Evolutionary conservation across 2,888 invertebrate genomes (phyloP), one percentile per base, ranked within the genome.

Genomic region (Ligdia adustata): DNA sequence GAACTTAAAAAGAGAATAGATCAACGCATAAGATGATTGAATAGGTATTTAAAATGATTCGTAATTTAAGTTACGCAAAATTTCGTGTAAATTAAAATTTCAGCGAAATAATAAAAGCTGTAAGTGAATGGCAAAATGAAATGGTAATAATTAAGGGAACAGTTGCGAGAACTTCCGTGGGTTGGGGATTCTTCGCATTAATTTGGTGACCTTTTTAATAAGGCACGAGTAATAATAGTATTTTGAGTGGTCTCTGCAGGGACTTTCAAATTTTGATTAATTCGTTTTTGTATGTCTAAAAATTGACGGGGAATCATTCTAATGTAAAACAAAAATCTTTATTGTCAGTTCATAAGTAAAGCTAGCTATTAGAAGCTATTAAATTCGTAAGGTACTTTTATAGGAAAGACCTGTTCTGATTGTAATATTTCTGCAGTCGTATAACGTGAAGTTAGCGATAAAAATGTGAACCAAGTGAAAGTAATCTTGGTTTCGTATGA

Each of bases 191-290:
- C 24, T 42, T 34, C 16, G 32, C 49, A 38, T 39, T 42, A 33
- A 41, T 41, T 47, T 34, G 31, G 27, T n/a, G 44, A 50, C 38
- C 31, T 50, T 49, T 43, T 47, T 49, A 40, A 49, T 52, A 49
- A 49, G 35, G 42, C 16, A 11, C 15, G 9, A 13, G 46, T 46
- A 41, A 41, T 38, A 24, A n/a, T n/a, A n/a, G 33, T 37, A 29
- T 38, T 42, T 14, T 9, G 11, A 34, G 27, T 20, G 42, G 7
- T 32, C 18, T 13, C 24, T 2, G 9, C n/a, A n/a, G n/a, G n/a
- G n/a, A n/a, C n/a, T n/a, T n/a, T n/a, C n/a, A n/a, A n/a, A n/a
- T n/a, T n/a, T n/a, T n/a, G n/a, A n/a, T n/a, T n/a, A n/a, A n/a
- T n/a, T n/a, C n/a, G n/a, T n/a, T n/a, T n/a, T n/a, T n/a, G n/a